Conservation (phyloP, 2,113 vertebrate species). For the Siphamia tubifer region DNA sequence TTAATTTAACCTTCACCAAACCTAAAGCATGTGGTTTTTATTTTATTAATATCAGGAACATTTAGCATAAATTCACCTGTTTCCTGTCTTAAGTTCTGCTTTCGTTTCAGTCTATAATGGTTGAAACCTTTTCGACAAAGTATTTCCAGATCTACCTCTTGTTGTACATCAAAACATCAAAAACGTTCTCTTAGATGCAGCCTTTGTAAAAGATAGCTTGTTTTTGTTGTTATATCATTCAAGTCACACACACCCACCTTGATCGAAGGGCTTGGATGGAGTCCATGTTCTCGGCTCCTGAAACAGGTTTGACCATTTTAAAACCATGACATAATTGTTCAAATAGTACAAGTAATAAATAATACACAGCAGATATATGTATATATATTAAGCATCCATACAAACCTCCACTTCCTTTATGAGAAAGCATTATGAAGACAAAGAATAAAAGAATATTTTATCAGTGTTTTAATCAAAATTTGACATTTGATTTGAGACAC, state of each 20-base stretch:
- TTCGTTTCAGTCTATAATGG: no score
- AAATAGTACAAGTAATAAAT: neutral
- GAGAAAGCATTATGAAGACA: constrained; percentile 66
- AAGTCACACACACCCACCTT: constrained; percentile 81
- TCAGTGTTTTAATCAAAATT: constrained; percentile 5
- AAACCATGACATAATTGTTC: neutral
- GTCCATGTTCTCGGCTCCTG: constrained; percentile 89
- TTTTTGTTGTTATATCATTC: neutral
- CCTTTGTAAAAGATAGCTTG: neutral
- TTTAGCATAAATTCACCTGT: no score
- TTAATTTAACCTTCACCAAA: no score
- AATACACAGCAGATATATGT: neutral
- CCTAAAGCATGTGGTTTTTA: no score
- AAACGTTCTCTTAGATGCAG: no score
- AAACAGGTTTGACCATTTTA: constrained; percentile 14
- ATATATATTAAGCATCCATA: constrained; percentile 35
- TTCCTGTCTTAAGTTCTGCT: no score
- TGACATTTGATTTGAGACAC: neutral
- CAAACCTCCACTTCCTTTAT: constrained; percentile 83
- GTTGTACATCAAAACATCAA: no score
- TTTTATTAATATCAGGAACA: no score
- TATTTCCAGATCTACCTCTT: no score
- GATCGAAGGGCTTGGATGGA: constrained; percentile 90
- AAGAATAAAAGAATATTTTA: constrained; percentile 39
- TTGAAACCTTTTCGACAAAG: no score